Conservation (phyloP, 2,113 vertebrate species). For the Myiopsitta monachus region DNA sequence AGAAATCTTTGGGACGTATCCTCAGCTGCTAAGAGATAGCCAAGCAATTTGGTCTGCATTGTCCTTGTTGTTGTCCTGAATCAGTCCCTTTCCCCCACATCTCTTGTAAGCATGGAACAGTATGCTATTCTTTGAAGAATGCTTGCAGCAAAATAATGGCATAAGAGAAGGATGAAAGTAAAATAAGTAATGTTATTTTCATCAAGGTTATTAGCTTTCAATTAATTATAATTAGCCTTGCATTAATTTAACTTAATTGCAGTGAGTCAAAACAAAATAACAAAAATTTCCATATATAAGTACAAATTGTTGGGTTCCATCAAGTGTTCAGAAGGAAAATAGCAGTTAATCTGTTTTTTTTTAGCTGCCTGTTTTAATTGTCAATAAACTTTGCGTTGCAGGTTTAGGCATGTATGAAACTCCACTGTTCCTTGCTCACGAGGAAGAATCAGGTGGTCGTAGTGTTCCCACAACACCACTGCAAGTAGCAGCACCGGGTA, state of each 20-base stretch:
- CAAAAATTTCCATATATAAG: background rate
- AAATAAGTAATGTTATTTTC: background rate
- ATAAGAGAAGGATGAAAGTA: background rate
- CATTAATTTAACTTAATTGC: background rate
- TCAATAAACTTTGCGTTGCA: slow-evolving; percentile 56
- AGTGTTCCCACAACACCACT: slow-evolving; percentile 91
- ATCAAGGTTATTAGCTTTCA: background rate
- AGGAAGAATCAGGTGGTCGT: slow-evolving; percentile 90
- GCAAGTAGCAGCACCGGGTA: slow-evolving; percentile 86
- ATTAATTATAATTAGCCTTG: background rate
- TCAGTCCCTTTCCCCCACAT: background rate
- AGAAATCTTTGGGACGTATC: background rate
- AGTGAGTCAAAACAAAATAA: background rate
- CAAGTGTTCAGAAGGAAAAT: background rate
- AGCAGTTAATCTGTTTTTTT: background rate
- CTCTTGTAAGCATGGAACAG: background rate
- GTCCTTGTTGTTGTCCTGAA: background rate
- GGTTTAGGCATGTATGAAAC: slow-evolving; percentile 94
- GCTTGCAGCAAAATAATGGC: background rate
- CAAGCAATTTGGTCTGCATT: background rate
- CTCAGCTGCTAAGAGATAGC: background rate
- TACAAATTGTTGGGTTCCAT: background rate
- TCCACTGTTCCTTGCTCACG: slow-evolving; percentile 86
- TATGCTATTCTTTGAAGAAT: background rate
- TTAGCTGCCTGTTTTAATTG: background rate